Percentiles rank a stretch among this genome's conserved stretches.
Evolutionary conservation across 35 echinoderm and acorn worm genomes (phyloP).

Genomic region (Hemicentrotus pulcherrimus): DNA sequence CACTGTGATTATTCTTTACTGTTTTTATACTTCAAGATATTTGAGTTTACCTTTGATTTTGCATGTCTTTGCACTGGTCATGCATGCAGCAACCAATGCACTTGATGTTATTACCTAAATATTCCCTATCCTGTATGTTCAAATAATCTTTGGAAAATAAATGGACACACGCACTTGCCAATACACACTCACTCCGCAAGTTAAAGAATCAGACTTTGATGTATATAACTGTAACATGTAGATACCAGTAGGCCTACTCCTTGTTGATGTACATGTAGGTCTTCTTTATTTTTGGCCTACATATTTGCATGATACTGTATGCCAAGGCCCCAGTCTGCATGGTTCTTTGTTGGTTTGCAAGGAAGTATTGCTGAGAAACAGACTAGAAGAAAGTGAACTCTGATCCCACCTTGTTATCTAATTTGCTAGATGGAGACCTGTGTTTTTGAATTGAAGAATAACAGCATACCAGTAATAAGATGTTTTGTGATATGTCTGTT

Average conservation of each 20-base stretch:
- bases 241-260: too few species aligned
- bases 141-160: too few species aligned
- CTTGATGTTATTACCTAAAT: not conserved
- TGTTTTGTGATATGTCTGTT: not conserved
- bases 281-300: not conserved
- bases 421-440: not conserved
- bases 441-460: not conserved
- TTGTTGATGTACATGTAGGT: too few species aligned
- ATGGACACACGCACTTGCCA: not conserved
- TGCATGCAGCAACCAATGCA: slow-evolving; percentile 34
- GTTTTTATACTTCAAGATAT: not conserved
- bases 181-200: not conserved
- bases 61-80: slow-evolving; percentile 23
- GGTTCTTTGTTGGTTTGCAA: not conserved
- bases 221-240: too few species aligned
- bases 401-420: not conserved
- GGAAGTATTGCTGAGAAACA: slow-evolving; percentile 17
- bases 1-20: slow-evolving; percentile 25
- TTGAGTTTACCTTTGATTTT: slow-evolving; percentile 10
- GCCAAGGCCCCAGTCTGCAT: not conserved
- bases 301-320: slow-evolving; percentile 5
- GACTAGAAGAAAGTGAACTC: not conserved
- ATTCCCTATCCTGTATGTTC: too few species aligned
- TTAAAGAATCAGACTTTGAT: too few species aligned
- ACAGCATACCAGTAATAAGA: slow-evolving; percentile 26